A percentile compares a stretch with the other conserved stretches of the same genome.
Conservation (phyloP, 1,140 invertebrate genomes). For the Diorhabda carinulata region DNA sequence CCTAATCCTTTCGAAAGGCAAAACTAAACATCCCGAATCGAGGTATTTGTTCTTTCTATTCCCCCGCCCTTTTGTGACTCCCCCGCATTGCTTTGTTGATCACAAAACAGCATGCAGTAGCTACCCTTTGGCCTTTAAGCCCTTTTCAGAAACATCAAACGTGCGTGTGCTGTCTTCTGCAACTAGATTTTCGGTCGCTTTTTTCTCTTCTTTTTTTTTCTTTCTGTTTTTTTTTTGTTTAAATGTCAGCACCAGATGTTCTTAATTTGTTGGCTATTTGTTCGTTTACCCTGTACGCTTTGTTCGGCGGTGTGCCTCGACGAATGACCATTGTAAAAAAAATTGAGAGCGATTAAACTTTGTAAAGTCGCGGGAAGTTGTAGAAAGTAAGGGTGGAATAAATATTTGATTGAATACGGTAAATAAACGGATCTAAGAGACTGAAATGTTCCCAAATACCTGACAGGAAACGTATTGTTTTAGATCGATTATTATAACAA, state of each 20-base stretch:
- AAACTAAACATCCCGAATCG: background rate
- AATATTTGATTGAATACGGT: background rate
- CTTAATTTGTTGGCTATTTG: conserved; percentile 42
- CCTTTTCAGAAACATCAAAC: conserved; percentile 10
- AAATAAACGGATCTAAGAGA: too few relatives aligned
- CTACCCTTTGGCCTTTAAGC: conserved; percentile 3
- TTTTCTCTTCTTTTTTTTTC: conserved; percentile 19
- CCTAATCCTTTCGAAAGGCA: background rate
- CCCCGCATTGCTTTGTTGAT: background rate
- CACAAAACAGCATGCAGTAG: conserved; percentile 4
- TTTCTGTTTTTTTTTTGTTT: conserved; percentile 35
- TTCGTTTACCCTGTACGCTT: conserved; percentile 31
- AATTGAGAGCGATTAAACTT: background rate
- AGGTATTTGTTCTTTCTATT: conserved; percentile 1
- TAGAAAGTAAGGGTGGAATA: background rate
- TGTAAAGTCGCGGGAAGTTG: background rate
- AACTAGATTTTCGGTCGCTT: conserved; percentile 27
- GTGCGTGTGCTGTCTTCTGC: conserved; percentile 35
- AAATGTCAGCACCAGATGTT: conserved; percentile 40
- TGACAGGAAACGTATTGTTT: too few relatives aligned
- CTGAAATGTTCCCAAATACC: too few relatives aligned
- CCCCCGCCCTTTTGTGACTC: conserved; percentile 1
- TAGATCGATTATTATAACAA: too few relatives aligned
- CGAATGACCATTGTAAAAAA: background rate
- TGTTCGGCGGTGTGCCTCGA: background rate